Evolutionary conservation across 2,888 invertebrate species (phyloP).

Genomic region (Amiota communis): DNA sequence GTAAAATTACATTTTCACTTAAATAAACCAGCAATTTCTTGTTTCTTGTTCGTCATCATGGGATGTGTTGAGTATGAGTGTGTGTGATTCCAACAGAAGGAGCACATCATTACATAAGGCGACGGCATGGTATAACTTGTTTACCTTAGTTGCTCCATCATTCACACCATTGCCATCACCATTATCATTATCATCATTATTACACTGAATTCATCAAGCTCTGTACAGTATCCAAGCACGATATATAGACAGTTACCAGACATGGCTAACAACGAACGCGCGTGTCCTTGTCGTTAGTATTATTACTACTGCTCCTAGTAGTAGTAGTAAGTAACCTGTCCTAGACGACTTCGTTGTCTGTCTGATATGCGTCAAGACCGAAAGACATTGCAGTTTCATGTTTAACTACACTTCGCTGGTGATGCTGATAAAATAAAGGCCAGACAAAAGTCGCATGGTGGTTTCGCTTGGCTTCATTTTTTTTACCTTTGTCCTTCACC

Average conservation of each 20-base stretch:
- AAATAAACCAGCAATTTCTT: slow-evolving; percentile 52
- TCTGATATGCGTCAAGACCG: neutral
- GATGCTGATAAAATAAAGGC: too few relatives aligned
- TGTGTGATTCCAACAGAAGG: too few relatives aligned
- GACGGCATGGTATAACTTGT: neutral
- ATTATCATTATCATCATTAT: too few relatives aligned
- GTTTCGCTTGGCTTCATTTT: too few relatives aligned
- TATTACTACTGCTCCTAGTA: neutral
- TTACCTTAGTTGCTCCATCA: neutral
- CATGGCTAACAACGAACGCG: neutral
- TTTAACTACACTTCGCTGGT: too few relatives aligned
- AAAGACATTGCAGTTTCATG: too few relatives aligned
- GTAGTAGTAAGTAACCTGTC: neutral
- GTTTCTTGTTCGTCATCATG: slow-evolving; percentile 4
- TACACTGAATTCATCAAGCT: too few relatives aligned
- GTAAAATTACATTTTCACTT: slow-evolving; percentile 65
- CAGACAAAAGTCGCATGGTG: too few relatives aligned
- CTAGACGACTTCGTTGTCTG: neutral
- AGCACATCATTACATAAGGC: too few relatives aligned
- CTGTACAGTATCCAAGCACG: neutral
- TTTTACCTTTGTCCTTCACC: too few relatives aligned
- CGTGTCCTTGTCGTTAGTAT: neutral
- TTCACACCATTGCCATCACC: neutral
- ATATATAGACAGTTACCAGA: slow-evolving; percentile 7
- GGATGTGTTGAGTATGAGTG: too few relatives aligned